phyloP scores from a whole-genome alignment of 2,113 vertebrate genomes.

The Turnix velox region DNA sequence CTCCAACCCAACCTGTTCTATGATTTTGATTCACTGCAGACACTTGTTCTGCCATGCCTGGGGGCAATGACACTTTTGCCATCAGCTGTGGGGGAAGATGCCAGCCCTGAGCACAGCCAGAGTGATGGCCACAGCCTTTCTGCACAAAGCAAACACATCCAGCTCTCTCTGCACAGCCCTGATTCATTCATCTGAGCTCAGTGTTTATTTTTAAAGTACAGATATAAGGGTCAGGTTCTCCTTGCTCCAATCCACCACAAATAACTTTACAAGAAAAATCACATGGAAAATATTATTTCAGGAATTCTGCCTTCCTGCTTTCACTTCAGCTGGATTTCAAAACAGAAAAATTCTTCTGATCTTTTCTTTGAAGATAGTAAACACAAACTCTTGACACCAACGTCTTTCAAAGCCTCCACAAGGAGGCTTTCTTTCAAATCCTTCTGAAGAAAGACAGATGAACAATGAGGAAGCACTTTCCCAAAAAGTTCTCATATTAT shows the following conservation, averaged over 20 bases:
- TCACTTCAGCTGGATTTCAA: neutral
- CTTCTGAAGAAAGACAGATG: neutral
- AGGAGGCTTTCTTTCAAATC: neutral
- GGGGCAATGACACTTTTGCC: fast-evolving
- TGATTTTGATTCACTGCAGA: too few relatives aligned
- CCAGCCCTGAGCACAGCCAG: neutral
- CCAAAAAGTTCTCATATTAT: neutral
- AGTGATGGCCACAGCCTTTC: neutral
- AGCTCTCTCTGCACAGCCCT: neutral
- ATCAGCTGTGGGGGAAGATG: neutral
- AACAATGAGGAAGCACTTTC: neutral
- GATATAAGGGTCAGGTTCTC: neutral
- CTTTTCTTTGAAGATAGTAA: neutral
- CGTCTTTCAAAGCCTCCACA: neutral
- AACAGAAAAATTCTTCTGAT: neutral
- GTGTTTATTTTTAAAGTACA: constrained; percentile 27
- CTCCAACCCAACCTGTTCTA: too few relatives aligned
- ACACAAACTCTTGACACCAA: neutral
- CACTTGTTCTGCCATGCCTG: neutral
- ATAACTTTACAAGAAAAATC: neutral
- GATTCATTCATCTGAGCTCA: neutral
- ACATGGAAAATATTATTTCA: neutral
- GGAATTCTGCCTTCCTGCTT: neutral
- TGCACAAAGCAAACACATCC: neutral
- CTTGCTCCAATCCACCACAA: neutral